These are phyloP conservation scores for Trachurus trachurus DNA, from an alignment of 2,797 vertebrate genomes.

Conservation along the genomic window DNA sequence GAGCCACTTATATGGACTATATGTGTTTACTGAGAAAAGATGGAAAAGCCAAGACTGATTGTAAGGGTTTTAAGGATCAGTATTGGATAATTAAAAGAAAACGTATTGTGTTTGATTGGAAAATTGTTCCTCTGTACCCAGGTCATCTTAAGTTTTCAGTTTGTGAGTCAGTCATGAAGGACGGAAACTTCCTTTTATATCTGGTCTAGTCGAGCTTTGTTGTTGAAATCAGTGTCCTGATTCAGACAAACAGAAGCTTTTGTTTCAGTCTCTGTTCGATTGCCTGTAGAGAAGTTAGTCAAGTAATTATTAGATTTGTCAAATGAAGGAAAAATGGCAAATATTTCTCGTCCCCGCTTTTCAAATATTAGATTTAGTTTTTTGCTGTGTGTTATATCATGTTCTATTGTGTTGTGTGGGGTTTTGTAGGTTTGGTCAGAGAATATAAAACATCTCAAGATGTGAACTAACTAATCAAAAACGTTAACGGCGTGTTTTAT, in stretches of 20 bases:
- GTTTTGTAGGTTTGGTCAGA: not conserved
- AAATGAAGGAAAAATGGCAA: not conserved
- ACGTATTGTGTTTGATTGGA: no score
- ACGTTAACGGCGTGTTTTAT: not conserved
- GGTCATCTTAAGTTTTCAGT: no score
- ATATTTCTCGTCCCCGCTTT: not conserved
- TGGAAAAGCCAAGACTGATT: not conserved
- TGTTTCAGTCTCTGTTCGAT: not conserved
- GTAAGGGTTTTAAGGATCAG: no score
- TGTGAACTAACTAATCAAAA: not conserved
- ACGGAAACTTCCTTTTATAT: no score
- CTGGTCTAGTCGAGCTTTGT: not conserved
- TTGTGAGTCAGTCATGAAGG: not conserved
- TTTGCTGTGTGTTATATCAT: not conserved
- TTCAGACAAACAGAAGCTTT: not conserved
- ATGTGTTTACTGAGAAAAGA: not conserved
- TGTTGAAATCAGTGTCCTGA: not conserved
- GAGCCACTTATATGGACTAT: no score
- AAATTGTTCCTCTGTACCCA: no score
- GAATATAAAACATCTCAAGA: not conserved
- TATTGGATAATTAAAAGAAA: no score
- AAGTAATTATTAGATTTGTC: not conserved
- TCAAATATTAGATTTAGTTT: not conserved
- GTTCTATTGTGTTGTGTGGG: not conserved
- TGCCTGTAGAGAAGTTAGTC: not conserved